Evolutionary conservation across 2,113 vertebrate genomes (phyloP).

Genomic region (Daphoenositta chrysoptera): DNA sequence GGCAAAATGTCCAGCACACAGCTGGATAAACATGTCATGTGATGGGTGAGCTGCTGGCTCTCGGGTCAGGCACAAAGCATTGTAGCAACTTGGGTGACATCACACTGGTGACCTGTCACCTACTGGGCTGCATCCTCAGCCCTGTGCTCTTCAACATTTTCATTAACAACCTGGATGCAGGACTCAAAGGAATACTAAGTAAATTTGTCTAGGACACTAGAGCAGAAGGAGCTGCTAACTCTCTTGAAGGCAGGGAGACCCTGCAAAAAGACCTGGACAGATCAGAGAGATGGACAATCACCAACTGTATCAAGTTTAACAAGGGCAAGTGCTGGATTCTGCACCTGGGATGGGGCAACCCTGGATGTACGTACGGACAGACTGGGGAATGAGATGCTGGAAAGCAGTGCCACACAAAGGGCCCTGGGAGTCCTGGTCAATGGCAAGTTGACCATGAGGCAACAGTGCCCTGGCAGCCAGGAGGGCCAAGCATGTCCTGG

Average conservation of each 20-base stretch:
- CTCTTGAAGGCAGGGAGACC: background rate
- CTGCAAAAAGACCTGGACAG: background rate
- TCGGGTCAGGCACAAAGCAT: background rate
- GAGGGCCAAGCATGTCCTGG: rapidly evolving
- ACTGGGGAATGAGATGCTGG: background rate
- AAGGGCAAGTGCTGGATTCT: background rate
- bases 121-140: background rate
- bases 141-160: background rate
- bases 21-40: background rate
- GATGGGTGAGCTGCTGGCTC: background rate
- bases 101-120: background rate
- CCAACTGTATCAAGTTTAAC: background rate
- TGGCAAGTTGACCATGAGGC: background rate
- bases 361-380: background rate
- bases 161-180: background rate
- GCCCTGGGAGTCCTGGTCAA: background rate
- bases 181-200: background rate
- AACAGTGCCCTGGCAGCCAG: background rate
- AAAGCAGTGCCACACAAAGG: background rate
- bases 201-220: background rate
- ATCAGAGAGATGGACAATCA: background rate
- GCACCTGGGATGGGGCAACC: background rate
- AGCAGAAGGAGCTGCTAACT: background rate
- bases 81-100: background rate
- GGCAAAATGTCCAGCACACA: background rate